phyloP scores from a whole-genome alignment of 1,140 invertebrate genomes.

The Neuroterus valhalla region DNA sequence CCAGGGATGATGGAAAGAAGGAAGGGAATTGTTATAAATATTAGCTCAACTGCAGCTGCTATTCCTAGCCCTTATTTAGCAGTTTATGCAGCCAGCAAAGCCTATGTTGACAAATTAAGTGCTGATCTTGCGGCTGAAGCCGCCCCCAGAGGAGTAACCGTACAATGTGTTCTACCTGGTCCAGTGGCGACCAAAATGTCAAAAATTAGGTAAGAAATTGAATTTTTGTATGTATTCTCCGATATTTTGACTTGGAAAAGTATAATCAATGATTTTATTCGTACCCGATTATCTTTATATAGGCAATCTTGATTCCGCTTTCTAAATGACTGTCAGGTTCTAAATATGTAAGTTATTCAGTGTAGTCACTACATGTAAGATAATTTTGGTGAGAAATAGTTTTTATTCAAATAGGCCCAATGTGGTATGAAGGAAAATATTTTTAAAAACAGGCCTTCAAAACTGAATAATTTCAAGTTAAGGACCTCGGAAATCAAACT shows the following conservation, averaged over 20 bases:
- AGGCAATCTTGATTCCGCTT: too few species aligned
- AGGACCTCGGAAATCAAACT: too few species aligned
- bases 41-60: conserved; percentile 89
- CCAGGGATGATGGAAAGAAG: conserved; percentile 91
- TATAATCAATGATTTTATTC: too few species aligned
- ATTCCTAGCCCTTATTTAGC: conserved; percentile 89
- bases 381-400: too few species aligned
- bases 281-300: neutral
- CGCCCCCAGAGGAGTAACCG: conserved; percentile 83
- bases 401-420: too few species aligned
- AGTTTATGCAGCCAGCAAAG: conserved; percentile 93
- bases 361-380: too few species aligned
- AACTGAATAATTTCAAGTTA: too few species aligned
- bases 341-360: too few species aligned
- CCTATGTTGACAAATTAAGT: conserved; percentile 91
- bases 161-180: conserved; percentile 91
- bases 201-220: conserved; percentile 78
- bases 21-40: conserved; percentile 93
- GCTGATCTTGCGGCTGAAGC: conserved; percentile 89
- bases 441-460: too few species aligned
- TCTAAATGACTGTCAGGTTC: too few species aligned
- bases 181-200: conserved; percentile 96
- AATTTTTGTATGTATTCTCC: neutral
- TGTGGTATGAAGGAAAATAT: too few species aligned
- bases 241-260: neutral